Conservation (phyloP, 2,113 vertebrate species). For the Otocyon megalotis region DNA sequence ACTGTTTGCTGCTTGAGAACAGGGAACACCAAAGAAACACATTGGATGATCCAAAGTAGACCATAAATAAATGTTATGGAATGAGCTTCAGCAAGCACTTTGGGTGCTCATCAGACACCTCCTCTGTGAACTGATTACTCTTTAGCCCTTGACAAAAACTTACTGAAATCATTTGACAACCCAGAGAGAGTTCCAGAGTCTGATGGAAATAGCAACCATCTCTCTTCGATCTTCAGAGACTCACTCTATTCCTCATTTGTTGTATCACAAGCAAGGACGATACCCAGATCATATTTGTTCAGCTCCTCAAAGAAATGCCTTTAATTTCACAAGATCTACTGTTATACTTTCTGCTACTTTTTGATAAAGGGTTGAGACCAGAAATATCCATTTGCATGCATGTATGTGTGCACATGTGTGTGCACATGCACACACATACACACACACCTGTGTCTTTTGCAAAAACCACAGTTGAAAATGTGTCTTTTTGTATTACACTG, state of each 20-base stretch:
- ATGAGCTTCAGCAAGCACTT: neutral
- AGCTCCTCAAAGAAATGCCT: neutral
- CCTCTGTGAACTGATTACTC: neutral
- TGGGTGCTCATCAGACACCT: neutral
- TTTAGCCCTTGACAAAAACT: neutral
- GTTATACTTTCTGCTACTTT: neutral
- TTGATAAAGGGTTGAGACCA: neutral
- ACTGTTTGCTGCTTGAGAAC: neutral
- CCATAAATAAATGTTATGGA: neutral
- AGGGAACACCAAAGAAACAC: neutral
- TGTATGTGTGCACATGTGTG: neutral
- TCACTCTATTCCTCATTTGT: neutral
- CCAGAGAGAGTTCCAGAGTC: neutral
- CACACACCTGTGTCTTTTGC: neutral
- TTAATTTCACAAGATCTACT: constrained; percentile 27
- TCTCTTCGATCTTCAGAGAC: neutral
- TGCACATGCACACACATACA: neutral
- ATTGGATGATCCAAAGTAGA: neutral
- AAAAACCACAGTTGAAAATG: constrained; percentile 26
- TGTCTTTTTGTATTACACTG: neutral
- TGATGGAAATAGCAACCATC: neutral
- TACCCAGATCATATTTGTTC: neutral
- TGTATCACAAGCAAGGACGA: constrained; percentile 1
- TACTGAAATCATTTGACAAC: neutral
- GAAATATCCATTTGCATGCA: neutral